Conservation (phyloP, 2,888 invertebrate genomes). For the Dione vanillae region DNA sequence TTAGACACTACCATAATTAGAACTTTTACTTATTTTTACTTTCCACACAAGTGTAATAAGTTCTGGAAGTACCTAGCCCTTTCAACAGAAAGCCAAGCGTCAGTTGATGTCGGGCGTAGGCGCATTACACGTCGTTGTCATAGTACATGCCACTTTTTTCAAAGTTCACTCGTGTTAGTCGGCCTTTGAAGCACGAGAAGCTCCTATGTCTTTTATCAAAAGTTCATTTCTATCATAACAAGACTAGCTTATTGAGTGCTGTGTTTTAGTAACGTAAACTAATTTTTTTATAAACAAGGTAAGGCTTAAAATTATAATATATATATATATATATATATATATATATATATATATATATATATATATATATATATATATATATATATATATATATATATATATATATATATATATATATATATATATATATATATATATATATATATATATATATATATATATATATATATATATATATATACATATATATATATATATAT, state of each 20-base stretch:
- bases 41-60: constrained; percentile 58
- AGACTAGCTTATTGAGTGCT: neutral
- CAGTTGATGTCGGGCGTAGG: constrained; percentile 52
- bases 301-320: neutral
- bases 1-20: constrained; percentile 55
- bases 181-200: neutral
- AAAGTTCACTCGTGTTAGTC: constrained; percentile 26
- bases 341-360: too few relatives aligned
- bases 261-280: neutral
- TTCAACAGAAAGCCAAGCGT: constrained; percentile 64
- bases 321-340: too few relatives aligned
- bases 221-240: neutral
- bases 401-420: too few relatives aligned
- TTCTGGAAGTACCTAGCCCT: constrained; percentile 62
- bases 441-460: too few relatives aligned
- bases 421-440: too few relatives aligned
- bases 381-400: too few relatives aligned
- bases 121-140: constrained; percentile 47
- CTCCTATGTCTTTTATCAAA: neutral
- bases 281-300: neutral
- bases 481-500: too few relatives aligned
- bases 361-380: too few relatives aligned
- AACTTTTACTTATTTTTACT: constrained; percentile 74
- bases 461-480: too few relatives aligned
- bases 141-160: constrained; percentile 44